Evolutionary conservation across 2,888 invertebrate genomes (phyloP).

Genomic region (Erebia epiphron): DNA sequence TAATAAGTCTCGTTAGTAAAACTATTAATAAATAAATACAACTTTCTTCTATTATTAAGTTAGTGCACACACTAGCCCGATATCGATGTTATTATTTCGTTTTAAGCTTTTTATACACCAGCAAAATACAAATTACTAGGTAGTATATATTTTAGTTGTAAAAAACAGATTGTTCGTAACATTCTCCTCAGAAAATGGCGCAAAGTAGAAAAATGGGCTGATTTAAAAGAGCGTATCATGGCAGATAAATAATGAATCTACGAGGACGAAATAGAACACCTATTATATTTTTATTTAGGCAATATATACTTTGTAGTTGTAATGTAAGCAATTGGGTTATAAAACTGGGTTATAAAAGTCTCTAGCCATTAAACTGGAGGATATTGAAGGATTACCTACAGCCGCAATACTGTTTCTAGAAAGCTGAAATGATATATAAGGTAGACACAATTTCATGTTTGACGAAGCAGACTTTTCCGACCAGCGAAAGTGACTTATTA

Average conservation of each 20-base stretch:
- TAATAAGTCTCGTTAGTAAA: not conserved
- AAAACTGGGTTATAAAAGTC: conserved; percentile 19
- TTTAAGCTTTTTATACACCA: too few relatives aligned
- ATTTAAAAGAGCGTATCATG: not conserved
- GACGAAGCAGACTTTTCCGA: not conserved
- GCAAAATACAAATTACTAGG: too few relatives aligned
- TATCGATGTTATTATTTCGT: too few relatives aligned
- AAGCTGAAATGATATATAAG: conserved; percentile 13
- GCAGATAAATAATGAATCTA: not conserved
- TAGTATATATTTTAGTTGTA: too few relatives aligned
- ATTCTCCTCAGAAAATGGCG: not conserved
- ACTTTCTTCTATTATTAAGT: too few relatives aligned
- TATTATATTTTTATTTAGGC: not conserved
- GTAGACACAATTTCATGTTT: conserved; percentile 14
- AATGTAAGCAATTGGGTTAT: conserved; percentile 21
- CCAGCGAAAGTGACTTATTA: not conserved
- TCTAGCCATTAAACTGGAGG: conserved; percentile 16
- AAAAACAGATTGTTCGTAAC: not conserved
- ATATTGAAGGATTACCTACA: conserved; percentile 17
- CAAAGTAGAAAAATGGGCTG: not conserved
- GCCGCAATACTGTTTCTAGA: conserved; percentile 8
- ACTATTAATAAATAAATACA: too few relatives aligned
- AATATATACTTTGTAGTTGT: conserved; percentile 16
- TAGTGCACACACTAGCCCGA: too few relatives aligned
- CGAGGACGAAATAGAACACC: not conserved